Conservation (phyloP, 2,797 vertebrate species). For the Eulemur coronatus region DNA sequence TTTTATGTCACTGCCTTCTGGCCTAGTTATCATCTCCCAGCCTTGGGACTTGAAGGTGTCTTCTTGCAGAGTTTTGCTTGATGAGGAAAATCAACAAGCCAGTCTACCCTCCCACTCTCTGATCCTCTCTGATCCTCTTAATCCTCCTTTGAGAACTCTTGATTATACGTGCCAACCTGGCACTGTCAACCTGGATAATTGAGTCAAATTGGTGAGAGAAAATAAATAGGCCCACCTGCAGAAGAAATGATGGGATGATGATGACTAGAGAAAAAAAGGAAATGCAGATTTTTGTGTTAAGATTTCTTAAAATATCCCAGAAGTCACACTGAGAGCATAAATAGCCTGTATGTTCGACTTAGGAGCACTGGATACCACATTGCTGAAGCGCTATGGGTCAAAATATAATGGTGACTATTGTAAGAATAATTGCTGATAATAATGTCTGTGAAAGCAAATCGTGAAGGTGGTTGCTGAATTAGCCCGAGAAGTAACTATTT, state of each 20-base stretch:
- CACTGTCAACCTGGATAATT: slow-evolving; percentile 44
- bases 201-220: slow-evolving; percentile 46
- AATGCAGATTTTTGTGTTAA: background rate
- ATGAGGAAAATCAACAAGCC: slow-evolving; percentile 48
- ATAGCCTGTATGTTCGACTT: background rate
- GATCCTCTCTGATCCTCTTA: background rate
- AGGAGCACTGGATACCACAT: background rate
- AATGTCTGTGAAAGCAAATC: slow-evolving; percentile 39
- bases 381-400: background rate
- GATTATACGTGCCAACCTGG: slow-evolving; percentile 13
- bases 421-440: slow-evolving; percentile 2
- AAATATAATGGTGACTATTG: background rate
- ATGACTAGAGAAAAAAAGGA: background rate
- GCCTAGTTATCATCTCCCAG: background rate
- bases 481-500: background rate
- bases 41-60: background rate
- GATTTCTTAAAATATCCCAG: background rate
- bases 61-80: slow-evolving; percentile 3
- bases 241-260: slow-evolving; percentile 17
- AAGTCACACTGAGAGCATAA: background rate
- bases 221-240: slow-evolving; percentile 30
- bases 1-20: background rate
- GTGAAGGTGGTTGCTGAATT: background rate
- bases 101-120: background rate
- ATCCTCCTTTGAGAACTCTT: slow-evolving; percentile 37